Conservation (phyloP, 2,888 invertebrate species). For the Ditula angustiorana region DNA sequence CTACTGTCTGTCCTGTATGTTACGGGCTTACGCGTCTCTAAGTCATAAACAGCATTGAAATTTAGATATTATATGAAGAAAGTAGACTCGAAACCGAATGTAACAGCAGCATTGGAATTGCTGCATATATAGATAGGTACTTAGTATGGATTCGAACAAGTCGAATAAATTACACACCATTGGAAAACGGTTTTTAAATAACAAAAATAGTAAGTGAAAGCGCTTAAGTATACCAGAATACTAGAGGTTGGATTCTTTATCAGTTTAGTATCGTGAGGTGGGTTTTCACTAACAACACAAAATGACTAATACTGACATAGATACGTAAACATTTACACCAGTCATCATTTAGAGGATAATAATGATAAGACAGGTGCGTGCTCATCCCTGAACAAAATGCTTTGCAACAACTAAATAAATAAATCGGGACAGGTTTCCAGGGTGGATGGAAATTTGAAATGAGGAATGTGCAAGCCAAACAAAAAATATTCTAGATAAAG, state of each 20-base stretch:
- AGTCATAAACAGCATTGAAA: too few relatives aligned
- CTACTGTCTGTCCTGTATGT: too few relatives aligned
- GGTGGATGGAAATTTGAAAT: too few relatives aligned
- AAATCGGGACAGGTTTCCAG: too few relatives aligned
- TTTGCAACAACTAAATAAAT: not conserved
- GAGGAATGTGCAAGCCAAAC: too few relatives aligned
- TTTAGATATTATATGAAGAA: too few relatives aligned
- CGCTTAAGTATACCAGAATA: not conserved
- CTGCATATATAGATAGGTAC: not conserved
- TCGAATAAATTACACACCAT: not conserved
- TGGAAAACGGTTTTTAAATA: not conserved
- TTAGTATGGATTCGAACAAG: not conserved
- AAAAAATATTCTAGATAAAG: too few relatives aligned
- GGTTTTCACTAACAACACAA: not conserved
- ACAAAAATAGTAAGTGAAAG: not conserved
- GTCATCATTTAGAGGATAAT: not conserved
- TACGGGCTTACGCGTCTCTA: too few relatives aligned
- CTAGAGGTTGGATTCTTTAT: not conserved
- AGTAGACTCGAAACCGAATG: too few relatives aligned
- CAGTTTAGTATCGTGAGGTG: not conserved
- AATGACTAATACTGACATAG: constrained; percentile 3
- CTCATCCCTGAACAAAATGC: not conserved
- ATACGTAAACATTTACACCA: not conserved
- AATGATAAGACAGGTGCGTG: not conserved
- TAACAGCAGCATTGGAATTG: too few relatives aligned